Conservation (phyloP, 2,113 vertebrate species). For the Gnathonemus echidnorhynchus region DNA sequence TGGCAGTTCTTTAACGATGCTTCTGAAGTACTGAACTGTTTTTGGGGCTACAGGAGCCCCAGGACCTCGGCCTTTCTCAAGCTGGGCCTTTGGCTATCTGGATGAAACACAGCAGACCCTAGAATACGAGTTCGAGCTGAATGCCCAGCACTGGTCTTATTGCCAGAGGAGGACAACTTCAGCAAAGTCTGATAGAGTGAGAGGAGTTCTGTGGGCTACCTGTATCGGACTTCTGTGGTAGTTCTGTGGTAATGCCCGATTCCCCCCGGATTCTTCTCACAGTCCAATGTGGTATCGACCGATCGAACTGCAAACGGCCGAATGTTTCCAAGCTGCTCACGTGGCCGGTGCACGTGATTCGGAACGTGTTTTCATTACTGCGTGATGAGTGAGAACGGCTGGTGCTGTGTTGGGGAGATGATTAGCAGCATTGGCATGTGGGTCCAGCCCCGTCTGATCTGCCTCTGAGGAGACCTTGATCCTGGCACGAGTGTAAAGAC, state of each 20-base stretch:
- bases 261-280: background rate
- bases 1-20: background rate
- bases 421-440: background rate
- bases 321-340: background rate
- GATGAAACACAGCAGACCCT: background rate
- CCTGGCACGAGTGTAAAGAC: background rate
- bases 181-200: background rate
- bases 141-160: background rate
- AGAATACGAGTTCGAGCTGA: background rate
- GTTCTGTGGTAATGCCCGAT: background rate
- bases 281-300: background rate
- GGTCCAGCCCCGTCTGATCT: background rate
- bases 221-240: background rate
- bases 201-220: background rate
- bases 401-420: background rate
- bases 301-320: background rate
- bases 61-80: background rate
- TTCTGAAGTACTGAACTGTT: background rate
- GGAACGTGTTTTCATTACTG: background rate
- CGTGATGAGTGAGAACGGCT: too few species aligned
- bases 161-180: background rate
- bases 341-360: background rate
- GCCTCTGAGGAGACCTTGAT: background rate
- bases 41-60: background rate
- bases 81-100: background rate